Evolutionary conservation across 1,140 invertebrate genomes (phyloP).

Genomic region (Pseudomyrmex concolor): DNA sequence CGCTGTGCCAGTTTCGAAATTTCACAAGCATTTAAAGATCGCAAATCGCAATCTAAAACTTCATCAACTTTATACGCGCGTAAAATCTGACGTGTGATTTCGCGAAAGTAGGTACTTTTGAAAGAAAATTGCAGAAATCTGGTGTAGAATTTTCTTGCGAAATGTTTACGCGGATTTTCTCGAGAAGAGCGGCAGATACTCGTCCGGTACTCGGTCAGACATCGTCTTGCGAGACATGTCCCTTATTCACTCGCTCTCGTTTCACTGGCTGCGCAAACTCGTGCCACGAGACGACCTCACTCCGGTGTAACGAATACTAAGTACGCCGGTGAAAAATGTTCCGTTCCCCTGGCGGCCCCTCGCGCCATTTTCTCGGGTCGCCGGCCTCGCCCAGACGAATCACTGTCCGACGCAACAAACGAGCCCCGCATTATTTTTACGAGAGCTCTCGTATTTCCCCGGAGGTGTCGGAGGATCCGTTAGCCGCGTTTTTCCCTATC

Average conservation of each 20-base stretch:
- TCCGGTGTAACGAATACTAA: conserved; percentile 64
- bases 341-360: conserved; percentile 28
- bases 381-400: conserved; percentile 71
- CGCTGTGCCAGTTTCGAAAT: too few species aligned
- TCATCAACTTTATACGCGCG: too few species aligned
- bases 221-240: conserved; percentile 28
- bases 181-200: neutral
- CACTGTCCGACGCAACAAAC: conserved; percentile 75
- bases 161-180: neutral
- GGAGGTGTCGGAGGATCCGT: conserved; percentile 49
- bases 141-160: too few species aligned
- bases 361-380: conserved; percentile 72
- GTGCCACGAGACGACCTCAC: conserved; percentile 15
- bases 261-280: conserved; percentile 24
- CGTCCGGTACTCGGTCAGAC: neutral
- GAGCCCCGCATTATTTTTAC: conserved; percentile 75
- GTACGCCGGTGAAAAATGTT: conserved; percentile 77
- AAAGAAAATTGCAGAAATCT: neutral
- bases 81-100: neutral
- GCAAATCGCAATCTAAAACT: too few species aligned
- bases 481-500: conserved; percentile 37
- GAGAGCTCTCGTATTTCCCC: conserved; percentile 61
- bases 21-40: too few species aligned
- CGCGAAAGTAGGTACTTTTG: neutral
- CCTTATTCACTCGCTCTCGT: conserved; percentile 16